phyloP scores from a whole-genome alignment of 23 tunicate genomes.

The Diplosoma virens region DNA sequence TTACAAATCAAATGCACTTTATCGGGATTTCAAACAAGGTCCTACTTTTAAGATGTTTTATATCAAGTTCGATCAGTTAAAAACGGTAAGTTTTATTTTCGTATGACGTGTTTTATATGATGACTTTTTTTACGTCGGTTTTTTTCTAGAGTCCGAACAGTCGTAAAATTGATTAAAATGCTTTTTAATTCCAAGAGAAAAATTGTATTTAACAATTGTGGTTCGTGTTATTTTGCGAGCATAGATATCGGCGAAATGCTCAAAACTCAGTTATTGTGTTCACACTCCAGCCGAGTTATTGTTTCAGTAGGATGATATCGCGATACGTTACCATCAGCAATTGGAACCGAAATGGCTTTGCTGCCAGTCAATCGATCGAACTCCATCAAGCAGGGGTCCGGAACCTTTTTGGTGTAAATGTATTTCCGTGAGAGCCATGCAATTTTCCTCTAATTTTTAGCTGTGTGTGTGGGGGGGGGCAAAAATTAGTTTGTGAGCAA shows the following conservation, averaged over 20 bases:
- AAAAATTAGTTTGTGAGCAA: no score
- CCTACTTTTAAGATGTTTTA: not conserved
- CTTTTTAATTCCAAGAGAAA: no score
- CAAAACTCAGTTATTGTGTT: not conserved
- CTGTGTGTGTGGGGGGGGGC: no score
- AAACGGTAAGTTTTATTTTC: conserved; percentile 3
- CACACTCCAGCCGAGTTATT: not conserved
- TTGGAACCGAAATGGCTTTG: not conserved
- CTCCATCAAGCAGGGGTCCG: no score
- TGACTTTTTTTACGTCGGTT: not conserved
- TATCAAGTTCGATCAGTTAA: not conserved
- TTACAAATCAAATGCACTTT: conserved; percentile 1
- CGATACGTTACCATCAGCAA: not conserved
- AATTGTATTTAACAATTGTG: no score
- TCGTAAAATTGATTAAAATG: no score
- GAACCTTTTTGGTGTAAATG: no score
- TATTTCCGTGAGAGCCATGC: no score
- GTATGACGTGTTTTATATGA: not conserved
- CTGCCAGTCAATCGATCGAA: not conserved
- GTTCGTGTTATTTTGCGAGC: not conserved
- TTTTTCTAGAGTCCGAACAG: not conserved
- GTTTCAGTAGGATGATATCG: conserved; percentile 8
- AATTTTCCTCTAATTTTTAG: no score
- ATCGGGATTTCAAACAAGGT: not conserved
- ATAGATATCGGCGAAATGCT: no score